These are phyloP conservation scores for Drosophila neutralis DNA, from an alignment of 2,888 invertebrate genomes.

Conservation along the genomic window DNA sequence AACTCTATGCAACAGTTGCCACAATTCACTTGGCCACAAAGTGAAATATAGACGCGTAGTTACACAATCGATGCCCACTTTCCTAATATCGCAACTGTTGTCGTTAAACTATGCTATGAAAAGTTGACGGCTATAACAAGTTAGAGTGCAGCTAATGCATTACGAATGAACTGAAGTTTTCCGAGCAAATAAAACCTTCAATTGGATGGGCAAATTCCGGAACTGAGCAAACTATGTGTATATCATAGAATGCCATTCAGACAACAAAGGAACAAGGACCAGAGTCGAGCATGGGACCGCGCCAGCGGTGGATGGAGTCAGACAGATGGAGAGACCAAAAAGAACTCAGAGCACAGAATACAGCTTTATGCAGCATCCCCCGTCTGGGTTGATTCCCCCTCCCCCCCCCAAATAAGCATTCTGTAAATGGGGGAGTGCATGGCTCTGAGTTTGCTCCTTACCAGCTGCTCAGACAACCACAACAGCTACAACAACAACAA, in stretches of 20 bases:
- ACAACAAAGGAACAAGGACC: conserved; percentile 68
- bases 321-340: conserved; percentile 34
- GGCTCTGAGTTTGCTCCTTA: conserved; percentile 40
- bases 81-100: conserved; percentile 19
- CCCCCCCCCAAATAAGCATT: conserved; percentile 39
- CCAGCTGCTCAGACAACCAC: conserved; percentile 28
- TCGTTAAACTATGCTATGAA: conserved; percentile 13
- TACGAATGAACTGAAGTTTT: conserved; percentile 57
- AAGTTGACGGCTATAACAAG: conserved; percentile 13
- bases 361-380: conserved; percentile 61
- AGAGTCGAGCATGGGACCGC: conserved; percentile 26
- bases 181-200: conserved; percentile 52
- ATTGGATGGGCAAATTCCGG: conserved; percentile 4
- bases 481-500: conserved; percentile 12
- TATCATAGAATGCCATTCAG: conserved; percentile 62
- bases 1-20: background rate
- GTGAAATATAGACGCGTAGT: background rate
- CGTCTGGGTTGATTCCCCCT: conserved; percentile 31
- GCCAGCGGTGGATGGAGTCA: conserved; percentile 59
- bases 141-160: conserved; percentile 56
- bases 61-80: conserved; percentile 2
- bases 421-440: conserved; percentile 40
- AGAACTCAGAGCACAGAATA: conserved; percentile 27
- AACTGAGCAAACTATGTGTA: conserved; percentile 43
- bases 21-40: background rate